Percentiles rank a stretch among this genome's conserved stretches.
These are phyloP conservation scores for Synanthedon andrenaeformis DNA, from an alignment of 2,888 invertebrate genomes.

Conservation along the genomic window DNA sequence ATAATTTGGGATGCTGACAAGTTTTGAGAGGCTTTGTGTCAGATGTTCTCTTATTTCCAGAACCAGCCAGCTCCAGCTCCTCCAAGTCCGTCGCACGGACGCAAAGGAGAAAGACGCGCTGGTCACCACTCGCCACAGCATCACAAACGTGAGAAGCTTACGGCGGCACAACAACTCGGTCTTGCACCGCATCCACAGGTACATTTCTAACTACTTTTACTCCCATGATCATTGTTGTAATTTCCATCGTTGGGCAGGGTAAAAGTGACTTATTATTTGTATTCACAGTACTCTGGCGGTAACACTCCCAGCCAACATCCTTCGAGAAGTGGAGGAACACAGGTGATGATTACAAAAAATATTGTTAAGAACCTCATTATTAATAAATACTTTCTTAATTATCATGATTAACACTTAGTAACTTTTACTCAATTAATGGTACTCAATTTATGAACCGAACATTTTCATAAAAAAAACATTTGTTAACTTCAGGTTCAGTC, in stretches of 20 bases:
- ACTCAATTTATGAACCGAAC: not conserved
- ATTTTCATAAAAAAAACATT: not conserved
- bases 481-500: conserved; percentile 53
- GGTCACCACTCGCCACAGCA: conserved; percentile 63
- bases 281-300: conserved; percentile 39
- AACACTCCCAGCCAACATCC: conserved; percentile 51
- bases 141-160: conserved; percentile 59
- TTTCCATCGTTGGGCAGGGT: not conserved
- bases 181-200: conserved; percentile 62
- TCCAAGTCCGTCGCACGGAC: conserved; percentile 57
- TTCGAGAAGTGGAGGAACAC: conserved; percentile 45
- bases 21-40: no score
- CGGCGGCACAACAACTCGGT: conserved; percentile 62
- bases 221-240: not conserved
- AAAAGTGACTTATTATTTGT: not conserved
- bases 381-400: no score
- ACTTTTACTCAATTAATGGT: not conserved
- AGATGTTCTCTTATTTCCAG: conserved; percentile 15
- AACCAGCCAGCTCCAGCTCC: conserved; percentile 49
- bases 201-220: not conserved
- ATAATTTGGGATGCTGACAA: no score
- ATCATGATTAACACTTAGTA: no score
- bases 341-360: conserved; percentile 23
- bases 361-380: not conserved
- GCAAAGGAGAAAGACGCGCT: conserved; percentile 52